Evolutionary conservation across 1,140 invertebrate genomes (phyloP), one percentile per base, ranked within the genome.

Genomic region (Callitettix versicolor): DNA sequence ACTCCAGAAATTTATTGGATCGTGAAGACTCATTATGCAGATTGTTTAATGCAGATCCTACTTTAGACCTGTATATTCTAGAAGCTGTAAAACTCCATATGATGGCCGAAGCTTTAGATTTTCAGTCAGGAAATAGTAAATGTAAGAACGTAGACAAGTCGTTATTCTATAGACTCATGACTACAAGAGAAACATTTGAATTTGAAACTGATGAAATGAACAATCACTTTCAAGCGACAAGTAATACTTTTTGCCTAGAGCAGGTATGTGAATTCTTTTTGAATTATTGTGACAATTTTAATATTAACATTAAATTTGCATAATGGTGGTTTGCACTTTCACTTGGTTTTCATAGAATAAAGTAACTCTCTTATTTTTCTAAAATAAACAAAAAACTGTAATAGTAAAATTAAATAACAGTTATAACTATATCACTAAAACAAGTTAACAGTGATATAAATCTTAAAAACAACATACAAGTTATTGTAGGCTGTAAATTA

Each of bases 21-120:
- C 60, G 66, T 22, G 65, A 66, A 54, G 53, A 66, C 17, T 64
- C 64, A 20, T 56, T 74, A 2, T 57, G 66, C 3, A 50, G 61
- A 7, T 55, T 69, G 11, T 61, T 77, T n/a, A 77, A 77, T 62
- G 59, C 63, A 42, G 69, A 71, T 49, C 59, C 62, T 14, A 61
- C 60, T 3, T 58, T 71, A 59, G 75, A 76, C 57, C 51, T 72
- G 14, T 65, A 68, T 24, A 60, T 75, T 15, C 68, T 75, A 66
- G 76, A 78, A 66, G 76, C 73, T 24, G 62, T 75, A 15, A 77
- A 77, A 60, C 62, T 77, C 15, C 66, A 76, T 57, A 75, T 77
- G 73, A 61, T 75, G 38, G 61, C 69, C 17, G 61, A 65, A 38
- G 67, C 68, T 3, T 62, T 73, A 22, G 62, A 71, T 41, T 59